phyloP scores from a whole-genome alignment of 2,888 invertebrate genomes.

The Aphrophora alni region DNA sequence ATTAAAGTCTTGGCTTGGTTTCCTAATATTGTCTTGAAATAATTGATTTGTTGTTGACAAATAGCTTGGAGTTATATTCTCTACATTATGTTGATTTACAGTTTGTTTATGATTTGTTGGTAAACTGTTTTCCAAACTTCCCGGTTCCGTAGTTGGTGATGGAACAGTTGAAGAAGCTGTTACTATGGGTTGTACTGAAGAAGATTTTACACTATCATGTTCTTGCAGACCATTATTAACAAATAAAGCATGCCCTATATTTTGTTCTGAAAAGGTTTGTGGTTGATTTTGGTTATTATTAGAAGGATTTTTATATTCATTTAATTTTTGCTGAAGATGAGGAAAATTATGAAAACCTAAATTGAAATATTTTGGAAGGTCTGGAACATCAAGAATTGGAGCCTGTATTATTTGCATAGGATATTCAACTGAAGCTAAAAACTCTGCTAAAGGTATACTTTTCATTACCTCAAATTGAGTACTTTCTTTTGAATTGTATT shows the following conservation, averaged over 20 bases:
- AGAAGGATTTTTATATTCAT: neutral
- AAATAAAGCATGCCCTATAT: conserved; percentile 26
- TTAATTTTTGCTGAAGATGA: conserved; percentile 16
- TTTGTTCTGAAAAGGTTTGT: conserved; percentile 25
- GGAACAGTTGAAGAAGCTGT: neutral
- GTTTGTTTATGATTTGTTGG: neutral
- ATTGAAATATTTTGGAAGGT: conserved; percentile 48
- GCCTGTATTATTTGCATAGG: conserved; percentile 75
- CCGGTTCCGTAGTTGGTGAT: neutral
- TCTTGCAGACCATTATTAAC: conserved; percentile 21
- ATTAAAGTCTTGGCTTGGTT: neutral
- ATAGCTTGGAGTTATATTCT: neutral
- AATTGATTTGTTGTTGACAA: neutral
- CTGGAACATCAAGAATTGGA: conserved; percentile 68
- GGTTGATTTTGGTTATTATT: neutral
- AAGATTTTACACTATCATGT: neutral
- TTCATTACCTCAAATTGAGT: conserved; percentile 63
- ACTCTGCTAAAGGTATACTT: conserved; percentile 72
- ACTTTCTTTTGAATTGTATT: neutral
- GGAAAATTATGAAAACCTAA: conserved; percentile 45
- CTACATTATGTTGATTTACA: neutral
- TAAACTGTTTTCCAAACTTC: neutral
- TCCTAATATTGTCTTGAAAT: neutral
- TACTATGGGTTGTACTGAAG: neutral
- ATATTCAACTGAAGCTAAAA: conserved; percentile 73